phyloP scores from a whole-genome alignment of 1,140 invertebrate species.

The Oscheius sp. region DNA sequence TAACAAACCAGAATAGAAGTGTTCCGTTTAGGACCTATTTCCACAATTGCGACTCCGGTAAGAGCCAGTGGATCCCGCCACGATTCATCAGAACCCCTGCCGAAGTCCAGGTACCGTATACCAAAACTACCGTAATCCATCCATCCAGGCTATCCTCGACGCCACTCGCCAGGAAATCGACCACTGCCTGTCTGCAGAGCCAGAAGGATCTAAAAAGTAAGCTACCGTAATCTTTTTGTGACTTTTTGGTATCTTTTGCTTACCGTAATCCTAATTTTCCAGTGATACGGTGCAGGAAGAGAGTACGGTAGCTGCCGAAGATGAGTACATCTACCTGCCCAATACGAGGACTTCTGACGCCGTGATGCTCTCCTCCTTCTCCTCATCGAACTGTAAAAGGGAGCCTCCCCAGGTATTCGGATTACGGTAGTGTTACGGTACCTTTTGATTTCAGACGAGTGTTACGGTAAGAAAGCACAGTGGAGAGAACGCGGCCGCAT shows the following conservation, averaged over 20 bases:
- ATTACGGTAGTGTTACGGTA: too few species aligned
- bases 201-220: constrained; percentile 10
- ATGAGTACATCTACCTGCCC: not conserved
- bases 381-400: too few species aligned
- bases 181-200: constrained; percentile 3
- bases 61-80: constrained; percentile 43
- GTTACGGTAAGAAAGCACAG: not conserved
- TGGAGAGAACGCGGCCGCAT: not conserved
- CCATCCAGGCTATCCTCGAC: constrained; percentile 3
- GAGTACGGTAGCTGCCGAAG: not conserved
- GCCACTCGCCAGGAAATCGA: constrained; percentile 15
- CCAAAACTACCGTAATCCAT: not conserved
- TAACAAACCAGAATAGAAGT: too few species aligned
- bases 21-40: constrained; percentile 29
- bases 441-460: not conserved
- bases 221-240: too few species aligned
- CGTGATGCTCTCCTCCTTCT: not conserved
- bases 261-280: not conserved
- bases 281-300: not conserved
- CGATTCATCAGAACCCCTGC: constrained; percentile 36
- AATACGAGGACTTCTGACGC: not conserved
- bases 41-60: constrained; percentile 30
- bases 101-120: constrained; percentile 26
- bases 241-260: not conserved
- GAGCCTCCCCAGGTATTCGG: too few species aligned